Conservation (phyloP, 2,113 vertebrate species). For the Scolopax mira region DNA sequence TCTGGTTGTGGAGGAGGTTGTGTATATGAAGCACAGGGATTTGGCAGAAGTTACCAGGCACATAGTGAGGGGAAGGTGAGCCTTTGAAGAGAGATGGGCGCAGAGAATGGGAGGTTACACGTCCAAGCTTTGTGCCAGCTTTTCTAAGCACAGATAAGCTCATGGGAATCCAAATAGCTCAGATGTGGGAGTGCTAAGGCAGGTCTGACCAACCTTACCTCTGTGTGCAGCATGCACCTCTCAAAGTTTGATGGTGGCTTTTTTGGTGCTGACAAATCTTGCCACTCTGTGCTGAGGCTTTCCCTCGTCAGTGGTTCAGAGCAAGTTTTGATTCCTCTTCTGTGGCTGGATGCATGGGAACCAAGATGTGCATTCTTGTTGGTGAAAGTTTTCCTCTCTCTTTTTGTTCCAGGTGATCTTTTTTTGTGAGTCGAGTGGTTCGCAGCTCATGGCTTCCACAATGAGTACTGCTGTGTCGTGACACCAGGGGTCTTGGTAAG, state of each 20-base stretch:
- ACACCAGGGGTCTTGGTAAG: slow-evolving; percentile 81
- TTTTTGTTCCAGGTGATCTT: slow-evolving; percentile 60
- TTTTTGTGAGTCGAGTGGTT: slow-evolving; percentile 59
- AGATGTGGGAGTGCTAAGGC: background rate
- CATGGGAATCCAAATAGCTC: background rate
- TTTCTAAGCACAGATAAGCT: background rate
- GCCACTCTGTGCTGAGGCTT: background rate
- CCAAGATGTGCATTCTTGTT: background rate
- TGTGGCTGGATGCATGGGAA: background rate
- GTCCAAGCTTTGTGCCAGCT: background rate
- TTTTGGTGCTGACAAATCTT: background rate
- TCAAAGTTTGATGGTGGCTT: background rate
- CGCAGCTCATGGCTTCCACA: slow-evolving; percentile 47
- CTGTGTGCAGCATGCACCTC: background rate
- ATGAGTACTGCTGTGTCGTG: slow-evolving; percentile 79
- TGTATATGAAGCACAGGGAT: background rate
- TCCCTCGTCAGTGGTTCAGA: background rate
- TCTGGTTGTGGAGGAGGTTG: slow-evolving; percentile 1
- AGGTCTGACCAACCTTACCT: background rate
- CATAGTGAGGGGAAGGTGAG: background rate
- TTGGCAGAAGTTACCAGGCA: background rate
- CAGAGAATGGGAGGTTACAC: background rate
- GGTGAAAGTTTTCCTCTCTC: background rate
- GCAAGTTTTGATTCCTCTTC: background rate
- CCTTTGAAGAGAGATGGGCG: slow-evolving; percentile 1